A percentile compares a stretch with the other conserved stretches of the same genome.
Evolutionary conservation across 2,797 vertebrate species (phyloP).

Genomic region (Lateolabrax maculatus): DNA sequence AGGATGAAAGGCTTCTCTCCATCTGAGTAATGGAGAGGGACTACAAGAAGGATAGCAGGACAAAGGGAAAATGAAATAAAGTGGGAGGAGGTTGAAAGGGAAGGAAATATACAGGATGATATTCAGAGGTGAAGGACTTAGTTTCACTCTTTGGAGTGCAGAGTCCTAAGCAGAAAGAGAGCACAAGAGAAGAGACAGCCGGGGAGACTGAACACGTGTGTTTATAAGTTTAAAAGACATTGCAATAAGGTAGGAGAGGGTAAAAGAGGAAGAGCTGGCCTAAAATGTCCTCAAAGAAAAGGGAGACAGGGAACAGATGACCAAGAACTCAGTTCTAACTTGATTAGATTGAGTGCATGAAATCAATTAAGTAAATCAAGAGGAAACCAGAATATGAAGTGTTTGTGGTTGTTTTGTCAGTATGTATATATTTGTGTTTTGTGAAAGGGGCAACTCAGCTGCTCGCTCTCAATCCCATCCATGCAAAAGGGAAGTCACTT

Average conservation of each 20-base stretch:
- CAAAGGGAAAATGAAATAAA: slow-evolving; percentile 40
- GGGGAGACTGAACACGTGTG: neutral
- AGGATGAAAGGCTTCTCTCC: slow-evolving; percentile 22
- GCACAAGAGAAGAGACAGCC: slow-evolving; percentile 1
- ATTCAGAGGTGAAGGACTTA: slow-evolving; percentile 52
- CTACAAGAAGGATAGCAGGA: slow-evolving; percentile 8
- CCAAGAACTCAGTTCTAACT: neutral
- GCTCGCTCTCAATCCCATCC: neutral
- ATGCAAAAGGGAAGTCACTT: neutral
- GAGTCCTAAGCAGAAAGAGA: slow-evolving; percentile 23
- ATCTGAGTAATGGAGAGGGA: slow-evolving; percentile 20
- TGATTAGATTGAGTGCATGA: neutral
- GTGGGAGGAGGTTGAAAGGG: slow-evolving; percentile 39
- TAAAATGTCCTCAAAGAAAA: slow-evolving; percentile 16
- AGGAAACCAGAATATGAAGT: neutral
- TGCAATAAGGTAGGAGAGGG: slow-evolving; percentile 1
- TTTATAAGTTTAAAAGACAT: slow-evolving; percentile 22
- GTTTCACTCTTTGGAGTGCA: neutral
- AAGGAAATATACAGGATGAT: slow-evolving; percentile 40
- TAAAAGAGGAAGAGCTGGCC: neutral
- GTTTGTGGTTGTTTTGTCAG: neutral
- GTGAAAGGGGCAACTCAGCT: slow-evolving; percentile 6
- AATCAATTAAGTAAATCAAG: slow-evolving; percentile 1
- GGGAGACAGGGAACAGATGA: neutral
- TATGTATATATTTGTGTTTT: neutral